A percentile compares a stretch with the other conserved stretches of the same genome.
phyloP scores from a whole-genome alignment of 2,888 invertebrate species.

The Sialis fuliginosa region DNA sequence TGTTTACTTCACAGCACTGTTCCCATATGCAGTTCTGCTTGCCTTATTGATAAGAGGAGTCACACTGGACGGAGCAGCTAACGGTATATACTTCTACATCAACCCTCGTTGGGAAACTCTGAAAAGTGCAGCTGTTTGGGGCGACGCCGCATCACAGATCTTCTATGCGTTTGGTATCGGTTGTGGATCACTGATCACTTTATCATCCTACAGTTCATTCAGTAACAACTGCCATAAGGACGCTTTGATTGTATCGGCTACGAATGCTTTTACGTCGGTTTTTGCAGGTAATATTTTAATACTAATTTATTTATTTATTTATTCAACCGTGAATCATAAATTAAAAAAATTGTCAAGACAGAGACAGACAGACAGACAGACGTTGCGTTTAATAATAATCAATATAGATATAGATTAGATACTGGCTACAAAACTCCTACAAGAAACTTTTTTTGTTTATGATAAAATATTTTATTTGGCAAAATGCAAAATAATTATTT shows the following conservation, averaged over 20 bases:
- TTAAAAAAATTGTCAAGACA: no score
- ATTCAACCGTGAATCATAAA: no score
- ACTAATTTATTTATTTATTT: no score
- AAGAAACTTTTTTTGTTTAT: no score
- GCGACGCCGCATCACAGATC: conserved; percentile 67
- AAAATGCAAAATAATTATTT: no score
- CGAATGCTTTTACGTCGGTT: conserved; percentile 54
- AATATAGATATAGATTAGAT: no score
- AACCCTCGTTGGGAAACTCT: conserved; percentile 53
- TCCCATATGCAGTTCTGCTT: conserved; percentile 52
- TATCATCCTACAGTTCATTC: conserved; percentile 59
- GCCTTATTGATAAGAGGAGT: conserved; percentile 42
- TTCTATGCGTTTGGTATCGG: conserved; percentile 70
- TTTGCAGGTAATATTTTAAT: conserved; percentile 46
- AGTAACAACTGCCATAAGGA: conserved; percentile 51
- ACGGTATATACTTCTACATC: conserved; percentile 57
- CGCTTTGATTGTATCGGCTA: conserved; percentile 49
- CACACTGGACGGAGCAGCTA: conserved; percentile 46
- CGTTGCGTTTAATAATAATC: no score
- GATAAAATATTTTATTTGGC: no score
- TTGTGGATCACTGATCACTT: conserved; percentile 54
- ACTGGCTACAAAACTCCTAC: no score
- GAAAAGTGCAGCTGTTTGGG: conserved; percentile 52
- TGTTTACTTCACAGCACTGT: conserved; percentile 53
- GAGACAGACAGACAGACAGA: no score